Percentiles rank a stretch among this genome's conserved stretches.
These are phyloP conservation scores for Schizaphis graminum DNA, from an alignment of 2,888 invertebrate species.

Conservation along the genomic window DNA sequence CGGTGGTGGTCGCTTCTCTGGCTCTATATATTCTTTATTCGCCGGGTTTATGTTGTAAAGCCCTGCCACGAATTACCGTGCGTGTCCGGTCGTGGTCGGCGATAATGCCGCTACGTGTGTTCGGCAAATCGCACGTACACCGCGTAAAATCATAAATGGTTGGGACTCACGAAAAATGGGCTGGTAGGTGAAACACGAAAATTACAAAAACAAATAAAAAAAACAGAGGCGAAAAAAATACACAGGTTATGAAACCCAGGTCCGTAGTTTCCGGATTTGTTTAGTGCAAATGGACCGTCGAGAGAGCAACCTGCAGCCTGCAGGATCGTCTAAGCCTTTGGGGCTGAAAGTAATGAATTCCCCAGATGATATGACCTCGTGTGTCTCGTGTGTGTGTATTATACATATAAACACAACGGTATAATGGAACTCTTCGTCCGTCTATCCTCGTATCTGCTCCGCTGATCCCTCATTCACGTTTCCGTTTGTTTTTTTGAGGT, in stretches of 20 bases:
- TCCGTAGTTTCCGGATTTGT: background rate
- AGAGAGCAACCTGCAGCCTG: constrained; percentile 7
- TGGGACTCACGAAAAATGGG: background rate
- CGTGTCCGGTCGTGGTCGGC: background rate
- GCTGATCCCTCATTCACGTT: background rate
- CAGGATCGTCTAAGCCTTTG: constrained; percentile 25
- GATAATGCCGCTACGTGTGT: constrained; percentile 40
- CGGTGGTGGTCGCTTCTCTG: background rate
- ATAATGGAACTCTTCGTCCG: constrained; percentile 42
- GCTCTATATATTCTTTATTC: background rate
- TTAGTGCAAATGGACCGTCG: constrained; percentile 56
- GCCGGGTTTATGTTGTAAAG: background rate
- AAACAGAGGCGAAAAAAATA: background rate
- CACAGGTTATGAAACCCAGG: background rate
- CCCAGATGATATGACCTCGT: constrained; percentile 46
- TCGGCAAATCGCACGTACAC: background rate
- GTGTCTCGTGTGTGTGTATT: background rate
- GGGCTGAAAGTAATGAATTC: constrained; percentile 59
- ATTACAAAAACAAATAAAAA: background rate
- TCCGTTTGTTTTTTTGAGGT: constrained; percentile 45
- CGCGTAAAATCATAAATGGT: background rate
- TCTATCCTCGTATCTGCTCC: background rate
- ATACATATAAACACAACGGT: background rate
- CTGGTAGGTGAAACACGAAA: background rate
- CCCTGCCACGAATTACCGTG: background rate